Evolutionary conservation across 1,140 invertebrate genomes (phyloP).

Genomic region (Acromyrmex echinatior): DNA sequence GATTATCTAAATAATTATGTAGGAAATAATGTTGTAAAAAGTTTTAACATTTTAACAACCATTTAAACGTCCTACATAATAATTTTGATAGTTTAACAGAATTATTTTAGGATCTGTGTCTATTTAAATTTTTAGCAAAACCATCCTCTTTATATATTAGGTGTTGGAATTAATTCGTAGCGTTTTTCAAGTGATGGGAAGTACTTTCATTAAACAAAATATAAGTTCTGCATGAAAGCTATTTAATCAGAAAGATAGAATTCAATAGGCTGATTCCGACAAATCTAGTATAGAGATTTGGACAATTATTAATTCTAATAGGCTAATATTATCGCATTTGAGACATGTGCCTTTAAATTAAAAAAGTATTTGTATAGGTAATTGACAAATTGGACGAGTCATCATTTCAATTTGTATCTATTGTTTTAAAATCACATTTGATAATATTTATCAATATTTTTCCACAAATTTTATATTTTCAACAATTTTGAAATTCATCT

Average conservation of each 20-base stretch:
- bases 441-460: background rate
- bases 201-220: too few species aligned
- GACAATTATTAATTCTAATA: background rate
- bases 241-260: background rate
- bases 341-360: constrained; percentile 9
- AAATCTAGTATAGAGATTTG: background rate
- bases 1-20: too few species aligned
- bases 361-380: background rate
- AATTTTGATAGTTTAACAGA: too few species aligned
- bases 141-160: too few species aligned
- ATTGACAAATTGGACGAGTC: background rate
- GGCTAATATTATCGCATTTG: background rate
- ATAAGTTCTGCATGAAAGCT: background rate
- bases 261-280: background rate
- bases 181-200: too few species aligned
- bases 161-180: too few species aligned
- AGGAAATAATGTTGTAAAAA: too few species aligned
- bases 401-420: background rate
- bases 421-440: background rate
- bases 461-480: background rate
- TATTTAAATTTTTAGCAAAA: too few species aligned
- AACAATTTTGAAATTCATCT: background rate
- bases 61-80: too few species aligned
- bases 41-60: too few species aligned
- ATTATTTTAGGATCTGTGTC: too few species aligned